A percentile compares a stretch with the other conserved stretches of the same genome.
phyloP scores from a whole-genome alignment of 1,140 invertebrate genomes.

The Diachasmimorpha longicaudata region DNA sequence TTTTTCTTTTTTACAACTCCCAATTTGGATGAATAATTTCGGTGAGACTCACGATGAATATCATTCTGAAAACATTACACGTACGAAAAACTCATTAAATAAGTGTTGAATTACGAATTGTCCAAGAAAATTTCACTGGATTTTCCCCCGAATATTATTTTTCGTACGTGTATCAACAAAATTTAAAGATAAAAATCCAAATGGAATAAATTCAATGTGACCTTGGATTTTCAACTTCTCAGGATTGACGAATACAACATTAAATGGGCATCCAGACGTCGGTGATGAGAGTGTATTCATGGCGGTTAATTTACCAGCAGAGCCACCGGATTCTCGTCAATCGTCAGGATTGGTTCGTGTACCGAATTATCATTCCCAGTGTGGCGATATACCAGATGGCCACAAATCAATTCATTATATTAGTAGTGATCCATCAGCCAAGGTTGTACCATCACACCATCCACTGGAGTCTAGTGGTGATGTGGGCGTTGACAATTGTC shows the following conservation, averaged over 20 bases:
- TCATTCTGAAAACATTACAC: not conserved
- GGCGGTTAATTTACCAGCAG: slow-evolving; percentile 82
- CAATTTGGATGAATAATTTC: not conserved
- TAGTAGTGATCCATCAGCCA: slow-evolving; percentile 36
- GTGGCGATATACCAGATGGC: slow-evolving; percentile 48
- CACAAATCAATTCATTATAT: slow-evolving; percentile 54
- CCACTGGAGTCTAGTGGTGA: slow-evolving; percentile 45
- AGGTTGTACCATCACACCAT: slow-evolving; percentile 43
- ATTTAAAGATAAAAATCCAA: not conserved
- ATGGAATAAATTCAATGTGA: not conserved
- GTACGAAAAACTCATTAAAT: no score
- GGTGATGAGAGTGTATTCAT: slow-evolving; percentile 87
- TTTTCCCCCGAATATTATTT: no score
- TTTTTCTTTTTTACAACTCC: not conserved
- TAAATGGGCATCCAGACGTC: slow-evolving; percentile 65
- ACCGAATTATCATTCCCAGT: slow-evolving; percentile 51
- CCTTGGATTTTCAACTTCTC: slow-evolving; percentile 10
- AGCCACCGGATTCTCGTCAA: slow-evolving; percentile 71
- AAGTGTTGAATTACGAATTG: no score
- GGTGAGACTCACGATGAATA: not conserved
- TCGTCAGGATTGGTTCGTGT: slow-evolving; percentile 60
- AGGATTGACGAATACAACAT: slow-evolving; percentile 66
- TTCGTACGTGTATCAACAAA: no score
- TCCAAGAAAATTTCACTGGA: no score
- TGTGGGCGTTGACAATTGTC: slow-evolving; percentile 70